These are phyloP conservation scores for Cancer borealis DNA, from an alignment of 2,888 invertebrate species.

Conservation along the genomic window DNA sequence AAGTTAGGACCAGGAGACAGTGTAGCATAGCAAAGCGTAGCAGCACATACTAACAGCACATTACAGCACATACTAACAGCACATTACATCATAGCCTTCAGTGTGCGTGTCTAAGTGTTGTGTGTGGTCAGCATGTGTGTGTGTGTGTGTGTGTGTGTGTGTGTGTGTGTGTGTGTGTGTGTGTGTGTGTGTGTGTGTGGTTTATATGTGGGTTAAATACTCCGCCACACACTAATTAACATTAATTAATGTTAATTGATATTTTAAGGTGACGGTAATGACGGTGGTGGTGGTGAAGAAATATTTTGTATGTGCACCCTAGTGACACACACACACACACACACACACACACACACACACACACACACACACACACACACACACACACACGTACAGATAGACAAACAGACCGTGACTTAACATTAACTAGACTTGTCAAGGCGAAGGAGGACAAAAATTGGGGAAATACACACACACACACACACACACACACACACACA, in stretches of 20 bases:
- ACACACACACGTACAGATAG: background rate
- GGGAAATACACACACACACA: no score
- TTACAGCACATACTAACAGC: no score
- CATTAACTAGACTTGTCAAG: no score
- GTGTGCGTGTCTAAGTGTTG: background rate
- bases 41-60: no score
- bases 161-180: slow-evolving; percentile 47
- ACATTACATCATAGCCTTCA: no score
- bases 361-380: background rate
- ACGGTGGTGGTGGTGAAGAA: background rate
- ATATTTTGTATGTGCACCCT: no score
- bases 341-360: slow-evolving; percentile 43
- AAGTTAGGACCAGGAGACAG: no score
- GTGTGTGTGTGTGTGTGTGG: slow-evolving; percentile 18
- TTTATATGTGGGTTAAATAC: background rate
- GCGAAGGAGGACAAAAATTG: no score
- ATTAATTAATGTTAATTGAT: background rate
- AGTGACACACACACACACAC: slow-evolving; percentile 2
- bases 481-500: slow-evolving; percentile 1
- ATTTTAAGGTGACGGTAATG: background rate
- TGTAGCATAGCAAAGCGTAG: no score
- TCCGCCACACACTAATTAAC: no score
- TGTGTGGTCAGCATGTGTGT: background rate
- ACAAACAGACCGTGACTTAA: no score
- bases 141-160: slow-evolving; percentile 33